Conservation (phyloP, 2,797 vertebrate genomes). For the Ficedula albicollis region DNA sequence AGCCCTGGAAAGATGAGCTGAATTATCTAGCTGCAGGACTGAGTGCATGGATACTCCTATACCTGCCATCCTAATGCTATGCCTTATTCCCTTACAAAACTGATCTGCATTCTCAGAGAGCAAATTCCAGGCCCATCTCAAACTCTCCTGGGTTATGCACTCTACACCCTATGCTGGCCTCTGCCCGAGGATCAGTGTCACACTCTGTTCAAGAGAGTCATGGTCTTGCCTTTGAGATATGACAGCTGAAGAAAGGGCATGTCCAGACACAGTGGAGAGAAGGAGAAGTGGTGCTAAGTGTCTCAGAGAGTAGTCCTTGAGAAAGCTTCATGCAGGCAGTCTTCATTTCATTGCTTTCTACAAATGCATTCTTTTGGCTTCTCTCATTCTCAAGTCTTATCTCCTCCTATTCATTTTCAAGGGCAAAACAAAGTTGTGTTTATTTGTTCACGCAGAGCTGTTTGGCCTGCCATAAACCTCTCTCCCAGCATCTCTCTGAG, state of each 20-base stretch:
- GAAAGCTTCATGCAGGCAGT: background rate
- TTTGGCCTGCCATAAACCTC: background rate
- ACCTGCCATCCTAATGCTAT: background rate
- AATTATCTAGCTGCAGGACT: background rate
- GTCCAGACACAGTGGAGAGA: background rate
- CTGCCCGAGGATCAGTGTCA: background rate
- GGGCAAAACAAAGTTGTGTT: background rate
- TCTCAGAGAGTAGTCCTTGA: background rate
- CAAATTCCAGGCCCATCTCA: background rate
- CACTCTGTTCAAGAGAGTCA: background rate
- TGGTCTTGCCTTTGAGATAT: background rate
- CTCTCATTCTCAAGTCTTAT: background rate
- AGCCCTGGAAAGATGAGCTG: constrained; percentile 18
- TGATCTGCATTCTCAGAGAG: background rate
- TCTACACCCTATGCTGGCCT: background rate
- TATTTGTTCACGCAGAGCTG: background rate
- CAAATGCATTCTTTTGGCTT: background rate
- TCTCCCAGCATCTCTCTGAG: background rate
- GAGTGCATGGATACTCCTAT: background rate
- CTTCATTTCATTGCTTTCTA: background rate
- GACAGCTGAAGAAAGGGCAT: background rate
- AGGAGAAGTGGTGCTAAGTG: background rate
- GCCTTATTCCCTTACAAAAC: background rate
- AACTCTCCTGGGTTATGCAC: background rate
- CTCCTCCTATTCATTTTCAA: background rate